phyloP scores from a whole-genome alignment of 2,888 invertebrate genomes.

The Drosophila gaucha region DNA sequence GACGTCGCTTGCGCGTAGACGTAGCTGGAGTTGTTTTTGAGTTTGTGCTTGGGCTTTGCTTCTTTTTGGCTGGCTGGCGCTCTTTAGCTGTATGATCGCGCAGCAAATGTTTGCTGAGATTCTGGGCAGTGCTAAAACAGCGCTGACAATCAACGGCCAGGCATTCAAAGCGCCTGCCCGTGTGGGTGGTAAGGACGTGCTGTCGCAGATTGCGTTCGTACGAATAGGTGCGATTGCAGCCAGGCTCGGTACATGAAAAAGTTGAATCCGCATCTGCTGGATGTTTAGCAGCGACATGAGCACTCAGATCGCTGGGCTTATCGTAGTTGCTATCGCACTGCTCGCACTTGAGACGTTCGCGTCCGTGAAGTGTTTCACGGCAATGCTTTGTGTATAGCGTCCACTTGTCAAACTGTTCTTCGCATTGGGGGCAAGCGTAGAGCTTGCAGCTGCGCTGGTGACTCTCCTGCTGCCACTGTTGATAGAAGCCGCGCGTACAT shows the following conservation, averaged over 20 bases:
- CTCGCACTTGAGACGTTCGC: constrained; percentile 85
- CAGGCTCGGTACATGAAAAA: constrained; percentile 81
- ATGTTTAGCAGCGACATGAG: constrained; percentile 84
- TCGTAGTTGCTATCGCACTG: constrained; percentile 85
- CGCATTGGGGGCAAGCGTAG: constrained; percentile 85
- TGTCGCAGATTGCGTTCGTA: constrained; percentile 86
- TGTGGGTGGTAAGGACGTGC: constrained; percentile 86
- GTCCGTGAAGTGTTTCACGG: constrained; percentile 81
- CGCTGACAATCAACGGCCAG: constrained; percentile 73
- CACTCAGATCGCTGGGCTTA: constrained; percentile 85
- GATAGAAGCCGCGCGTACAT: constrained; percentile 86
- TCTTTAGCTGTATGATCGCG: constrained; percentile 56
- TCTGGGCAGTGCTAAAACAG: constrained; percentile 77
- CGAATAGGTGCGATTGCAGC: constrained; percentile 85
- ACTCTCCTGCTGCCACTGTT: constrained; percentile 85
- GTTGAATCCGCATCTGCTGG: constrained; percentile 30
- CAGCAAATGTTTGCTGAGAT: constrained; percentile 68
- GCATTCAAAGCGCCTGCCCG: constrained; percentile 85
- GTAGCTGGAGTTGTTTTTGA: not conserved
- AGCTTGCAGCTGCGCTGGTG: constrained; percentile 84
- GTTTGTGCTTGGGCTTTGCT: not conserved
- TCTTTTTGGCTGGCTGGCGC: not conserved
- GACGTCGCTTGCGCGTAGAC: constrained; percentile 67
- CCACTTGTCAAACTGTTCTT: constrained; percentile 78
- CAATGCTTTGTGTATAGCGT: constrained; percentile 74